Base-by-base conservation (phyloP, 2,888 invertebrate species). In the Neocrepidodera transversa region DNA sequence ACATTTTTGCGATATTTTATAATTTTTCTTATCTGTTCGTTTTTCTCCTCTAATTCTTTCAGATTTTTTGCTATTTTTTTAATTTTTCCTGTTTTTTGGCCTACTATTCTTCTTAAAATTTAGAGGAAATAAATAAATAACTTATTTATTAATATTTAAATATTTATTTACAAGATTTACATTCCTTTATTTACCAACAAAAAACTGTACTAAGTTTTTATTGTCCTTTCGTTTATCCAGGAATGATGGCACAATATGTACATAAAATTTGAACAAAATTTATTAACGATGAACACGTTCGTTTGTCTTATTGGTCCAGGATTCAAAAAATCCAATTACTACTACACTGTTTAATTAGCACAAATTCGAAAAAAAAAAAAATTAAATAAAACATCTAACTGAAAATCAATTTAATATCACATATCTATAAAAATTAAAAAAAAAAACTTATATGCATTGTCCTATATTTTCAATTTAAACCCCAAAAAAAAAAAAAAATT, bases 101-200 rank as follows among this genome's bases (percentile, higher is more conserved):
- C n/a, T n/a, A n/a, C n/a, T n/a, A n/a, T n/a, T n/a, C n/a, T n/a
- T n/a, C n/a, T n/a, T n/a, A n/a, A n/a, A n/a, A n/a, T n/a, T n/a
- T n/a, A n/a, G 23, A 23, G 23, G 23, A 3, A 23, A 23, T 23
- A 30, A 30, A 30, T 30, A 30, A 30, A 30, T 6, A 4, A 30
- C 10, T 8, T 23, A 8, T 6, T 32, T 13, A 48, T 17, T 38
- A 17, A 38, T 40, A 56, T 57, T 56, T 52, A 60, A 16, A 57
- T 20, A 43, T 62, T 65, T 65, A 65, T 65, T 60, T 59, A 62
- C 62, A 65, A 62, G 60, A 62, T 65, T 60, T 62, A 65, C 64
- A 65, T 58, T 60, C 58, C 55, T 62, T 50, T 62, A 16, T 56
- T 60, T 47, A 52, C 42, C 47, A 26, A 47, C 40, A 52, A 56